Base-by-base conservation (phyloP, 2,797 vertebrate species). In the Brachyalestes nurse region DNA sequence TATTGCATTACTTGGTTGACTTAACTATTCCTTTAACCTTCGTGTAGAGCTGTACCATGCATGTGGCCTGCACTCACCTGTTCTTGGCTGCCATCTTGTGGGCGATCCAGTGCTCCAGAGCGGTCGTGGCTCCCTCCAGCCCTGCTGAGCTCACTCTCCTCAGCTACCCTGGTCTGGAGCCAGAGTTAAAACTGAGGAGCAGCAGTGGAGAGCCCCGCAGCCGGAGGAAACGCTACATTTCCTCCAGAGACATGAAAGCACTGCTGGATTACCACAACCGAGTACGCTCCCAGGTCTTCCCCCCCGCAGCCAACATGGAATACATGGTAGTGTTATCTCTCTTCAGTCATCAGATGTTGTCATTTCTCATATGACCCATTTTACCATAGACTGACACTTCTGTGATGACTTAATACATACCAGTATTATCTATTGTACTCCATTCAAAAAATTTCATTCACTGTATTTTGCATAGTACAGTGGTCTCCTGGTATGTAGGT, bases 221-320 rank as follows among this genome's bases (percentile, higher is more conserved):
- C 86, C 93, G 91, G 64, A 82, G 82, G 25, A 96, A 85, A 80
- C 88, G 94, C 28, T 82, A 91, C 77, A 91, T 97, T 85, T 96
- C 96, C 49, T 84, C 89, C 51, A 84, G 79, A 2, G 96, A 97
- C 86, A 91, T 96, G 90, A 92, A 72, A 0, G 55, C 88, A 0
- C 88, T 98, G 71, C 73, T 97, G 94, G 95, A 96, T 67, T 97
- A 93, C 81, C 97, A 98, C 89, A 98, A 97, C 93, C 91, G 92
- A 57, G 95, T 95, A 77, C 91, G 95, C 38, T 94, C 96, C 1
- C 94, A 95, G 77, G 96, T 96, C 64, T 92, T 90, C 14, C 97
- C 96, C 0, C 91, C 95, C 0, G 97, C 97, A 0, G 95, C 97
- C 75, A 97, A 97, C 65, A 98, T 97, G 97, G 96, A 97, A 82